phyloP scores from a whole-genome alignment of 2,797 vertebrate genomes.

The Cetoscarus ocellatus region DNA sequence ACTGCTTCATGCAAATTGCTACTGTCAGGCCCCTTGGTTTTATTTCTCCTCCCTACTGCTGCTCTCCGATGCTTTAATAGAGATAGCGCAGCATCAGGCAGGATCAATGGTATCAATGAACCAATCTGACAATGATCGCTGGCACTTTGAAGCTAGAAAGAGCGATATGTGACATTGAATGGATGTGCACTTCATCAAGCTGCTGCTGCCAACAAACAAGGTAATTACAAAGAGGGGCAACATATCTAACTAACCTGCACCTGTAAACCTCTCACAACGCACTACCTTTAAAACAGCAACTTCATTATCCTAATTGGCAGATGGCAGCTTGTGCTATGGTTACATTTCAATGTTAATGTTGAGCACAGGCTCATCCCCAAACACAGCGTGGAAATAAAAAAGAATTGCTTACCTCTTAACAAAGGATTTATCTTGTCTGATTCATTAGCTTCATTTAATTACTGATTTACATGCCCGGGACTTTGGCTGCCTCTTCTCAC shows the following conservation, averaged over 20 bases:
- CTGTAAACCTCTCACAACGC: slow-evolving; percentile 28
- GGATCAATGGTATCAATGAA: slow-evolving; percentile 75
- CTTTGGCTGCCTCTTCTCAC: slow-evolving; percentile 45
- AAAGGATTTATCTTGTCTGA: slow-evolving; percentile 52
- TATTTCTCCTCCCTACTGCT: slow-evolving; percentile 55
- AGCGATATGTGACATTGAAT: slow-evolving; percentile 44
- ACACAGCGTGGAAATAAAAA: neutral
- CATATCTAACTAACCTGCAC: slow-evolving; percentile 39
- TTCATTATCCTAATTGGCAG: slow-evolving; percentile 57
- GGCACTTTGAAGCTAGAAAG: slow-evolving; percentile 50
- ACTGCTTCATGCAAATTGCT: slow-evolving; percentile 80
- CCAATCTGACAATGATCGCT: slow-evolving; percentile 63
- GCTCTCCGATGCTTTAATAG: slow-evolving; percentile 59
- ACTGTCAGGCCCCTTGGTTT: slow-evolving; percentile 73
- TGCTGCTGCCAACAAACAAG: slow-evolving; percentile 38
- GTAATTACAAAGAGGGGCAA: slow-evolving; percentile 39
- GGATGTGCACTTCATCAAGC: slow-evolving; percentile 43
- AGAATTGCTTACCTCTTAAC: slow-evolving; percentile 23
- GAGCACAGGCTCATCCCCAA: slow-evolving; percentile 32
- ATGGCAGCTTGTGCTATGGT: slow-evolving; percentile 43
- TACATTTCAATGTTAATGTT: slow-evolving; percentile 58
- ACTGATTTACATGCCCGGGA: slow-evolving; percentile 65
- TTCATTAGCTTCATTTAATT: slow-evolving; percentile 67
- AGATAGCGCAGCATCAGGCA: slow-evolving; percentile 49
- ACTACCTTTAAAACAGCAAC: slow-evolving; percentile 32